These are phyloP conservation scores for Trichogramma evanescens DNA, from an alignment of 2,888 invertebrate genomes.

Conservation along the genomic window DNA sequence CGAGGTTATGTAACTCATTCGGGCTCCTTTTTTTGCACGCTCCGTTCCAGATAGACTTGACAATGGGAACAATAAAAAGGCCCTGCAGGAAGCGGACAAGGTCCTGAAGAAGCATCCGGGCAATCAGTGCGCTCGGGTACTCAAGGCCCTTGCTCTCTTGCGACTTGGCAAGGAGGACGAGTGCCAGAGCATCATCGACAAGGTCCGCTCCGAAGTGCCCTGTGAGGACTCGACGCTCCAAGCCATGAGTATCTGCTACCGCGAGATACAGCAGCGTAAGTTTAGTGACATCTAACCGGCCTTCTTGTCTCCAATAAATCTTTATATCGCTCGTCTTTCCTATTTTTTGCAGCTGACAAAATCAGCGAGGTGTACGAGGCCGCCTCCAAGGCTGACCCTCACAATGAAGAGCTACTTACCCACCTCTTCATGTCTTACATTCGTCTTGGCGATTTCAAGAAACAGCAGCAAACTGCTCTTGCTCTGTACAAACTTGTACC, in stretches of 20 bases:
- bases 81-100: slow-evolving; percentile 93
- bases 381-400: slow-evolving; percentile 77
- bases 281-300: slow-evolving; percentile 22
- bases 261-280: slow-evolving; percentile 87
- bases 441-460: slow-evolving; percentile 78
- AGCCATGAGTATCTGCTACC: slow-evolving; percentile 90
- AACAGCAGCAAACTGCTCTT: slow-evolving; percentile 86
- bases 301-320: background rate
- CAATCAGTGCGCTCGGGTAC: slow-evolving; percentile 81
- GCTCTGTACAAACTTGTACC: slow-evolving; percentile 83
- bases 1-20: slow-evolving; percentile 42
- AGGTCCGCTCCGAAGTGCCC: slow-evolving; percentile 71
- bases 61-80: slow-evolving; percentile 92
- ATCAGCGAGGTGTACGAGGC: slow-evolving; percentile 85
- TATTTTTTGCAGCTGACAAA: slow-evolving; percentile 64
- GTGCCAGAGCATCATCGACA: slow-evolving; percentile 67
- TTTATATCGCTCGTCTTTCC: background rate
- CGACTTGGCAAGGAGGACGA: slow-evolving; percentile 81
- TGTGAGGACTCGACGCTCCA: slow-evolving; percentile 90
- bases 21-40: slow-evolving; percentile 26
- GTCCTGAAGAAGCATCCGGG: slow-evolving; percentile 88
- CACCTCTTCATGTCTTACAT: slow-evolving; percentile 96
- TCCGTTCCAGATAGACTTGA: slow-evolving; percentile 79
- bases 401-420: slow-evolving; percentile 85
- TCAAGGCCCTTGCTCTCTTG: slow-evolving; percentile 86